phyloP scores from a whole-genome alignment of 2,888 invertebrate species.

The Agrilus cyanescens region DNA sequence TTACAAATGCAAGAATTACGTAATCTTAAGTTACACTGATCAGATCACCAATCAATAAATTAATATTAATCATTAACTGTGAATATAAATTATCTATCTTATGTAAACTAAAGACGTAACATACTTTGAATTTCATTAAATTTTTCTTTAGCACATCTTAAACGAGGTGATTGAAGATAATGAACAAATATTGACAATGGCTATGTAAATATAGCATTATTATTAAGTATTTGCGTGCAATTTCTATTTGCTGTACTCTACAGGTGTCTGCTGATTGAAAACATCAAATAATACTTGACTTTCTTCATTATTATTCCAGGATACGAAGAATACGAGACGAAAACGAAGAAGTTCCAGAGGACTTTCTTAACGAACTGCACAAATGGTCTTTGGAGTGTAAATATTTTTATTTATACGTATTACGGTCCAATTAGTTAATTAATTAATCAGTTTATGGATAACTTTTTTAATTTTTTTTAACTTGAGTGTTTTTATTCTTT shows the following conservation, averaged over 20 bases:
- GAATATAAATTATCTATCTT: too few species aligned
- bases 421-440: neutral
- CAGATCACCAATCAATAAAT: too few species aligned
- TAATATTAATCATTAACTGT: too few species aligned
- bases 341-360: conserved; percentile 47
- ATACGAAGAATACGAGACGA: conserved; percentile 43
- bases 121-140: too few species aligned
- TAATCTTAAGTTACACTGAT: too few species aligned
- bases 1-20: too few species aligned
- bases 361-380: conserved; percentile 60
- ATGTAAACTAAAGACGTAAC: too few species aligned
- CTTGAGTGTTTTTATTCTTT: too few species aligned
- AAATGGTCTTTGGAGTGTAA: conserved; percentile 74
- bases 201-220: neutral
- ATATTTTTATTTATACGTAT: conserved; percentile 22
- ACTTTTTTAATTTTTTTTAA: too few species aligned
- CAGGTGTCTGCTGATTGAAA: neutral
- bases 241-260: neutral
- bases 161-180: too few species aligned
- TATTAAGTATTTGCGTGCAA: neutral
- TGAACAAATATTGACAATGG: neutral
- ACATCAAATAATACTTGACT: neutral
- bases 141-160: too few species aligned
- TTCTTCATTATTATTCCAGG: conserved; percentile 32
- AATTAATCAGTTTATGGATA: too few species aligned